Evolutionary conservation across 2,113 vertebrate species (phyloP), one percentile per base, ranked within the genome.

Genomic region (Porphyrio hochstetteri): DNA sequence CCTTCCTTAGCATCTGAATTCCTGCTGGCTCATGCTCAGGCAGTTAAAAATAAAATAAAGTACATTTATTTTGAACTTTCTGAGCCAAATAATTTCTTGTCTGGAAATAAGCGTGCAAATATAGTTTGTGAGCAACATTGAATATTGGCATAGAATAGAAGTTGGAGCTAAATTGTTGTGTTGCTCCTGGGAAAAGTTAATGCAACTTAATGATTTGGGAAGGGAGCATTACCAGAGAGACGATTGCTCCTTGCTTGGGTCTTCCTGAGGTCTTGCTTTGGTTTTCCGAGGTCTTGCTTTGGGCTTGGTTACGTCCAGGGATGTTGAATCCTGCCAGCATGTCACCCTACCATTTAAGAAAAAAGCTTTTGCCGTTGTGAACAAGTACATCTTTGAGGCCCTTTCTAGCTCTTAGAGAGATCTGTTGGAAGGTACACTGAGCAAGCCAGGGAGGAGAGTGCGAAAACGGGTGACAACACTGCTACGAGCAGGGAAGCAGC

Each of bases 271-370:
- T 64, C 74, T 36, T 52, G 33, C 52, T 86, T 36, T 91, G 69
- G 84, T 61, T n/a, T 11, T 68, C n/a, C 0, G 1, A 40, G 40
- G 14, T 64, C 74, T 40, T 52, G 33, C 52, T 86, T 36, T 91
- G 69, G 84, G 61, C 36, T 13, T 68, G 19, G 33, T 33, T 28
- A 4, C 23, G 24, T n/a, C 20, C 20, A 44, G 86, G 15, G 36
- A 9, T 1, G 0, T 12, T 0, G 2, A 31, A 27, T 33, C 56
- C 38, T 59, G 28, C 1, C 6, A 36, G 61, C 4, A 18, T 9
- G 53, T 38, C 2, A 4, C 33, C 36, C 33, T 68, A 3, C 24
- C 2, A 1, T 35, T 52, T 3, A 24, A 29, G 16, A 31, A 44
- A 71, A 81, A 61, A 10, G 3, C 3, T 4, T 56, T 19, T 16